phyloP scores from a whole-genome alignment of 1,140 invertebrate species.

The Heliconius hewitsoni region DNA sequence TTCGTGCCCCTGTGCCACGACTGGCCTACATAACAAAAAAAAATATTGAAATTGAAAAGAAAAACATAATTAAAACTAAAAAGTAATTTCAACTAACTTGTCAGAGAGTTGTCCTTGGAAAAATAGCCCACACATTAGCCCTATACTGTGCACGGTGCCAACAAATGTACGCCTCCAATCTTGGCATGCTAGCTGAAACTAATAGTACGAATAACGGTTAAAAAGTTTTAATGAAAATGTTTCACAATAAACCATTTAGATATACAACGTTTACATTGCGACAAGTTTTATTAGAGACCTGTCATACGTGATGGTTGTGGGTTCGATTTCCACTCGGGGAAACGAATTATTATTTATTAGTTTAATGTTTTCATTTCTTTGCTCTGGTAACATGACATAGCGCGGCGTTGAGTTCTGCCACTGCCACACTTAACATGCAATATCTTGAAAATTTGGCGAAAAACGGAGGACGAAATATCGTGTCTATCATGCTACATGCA shows the following conservation, averaged over 20 bases:
- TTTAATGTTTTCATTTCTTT: too few species aligned
- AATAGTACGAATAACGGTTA: slow-evolving; percentile 23
- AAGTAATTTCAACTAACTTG: slow-evolving; percentile 45
- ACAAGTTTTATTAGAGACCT: not conserved
- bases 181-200: slow-evolving; percentile 60
- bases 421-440: too few species aligned
- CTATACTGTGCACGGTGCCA: slow-evolving; percentile 81
- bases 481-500: too few species aligned
- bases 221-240: slow-evolving; percentile 5
- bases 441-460: too few species aligned
- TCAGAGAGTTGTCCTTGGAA: slow-evolving; percentile 60
- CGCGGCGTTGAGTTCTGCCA: too few species aligned
- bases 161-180: slow-evolving; percentile 66
- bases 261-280: not conserved
- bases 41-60: too few species aligned
- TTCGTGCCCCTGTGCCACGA: too few species aligned
- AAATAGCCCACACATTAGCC: slow-evolving; percentile 57
- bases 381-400: too few species aligned
- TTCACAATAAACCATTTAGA: not conserved
- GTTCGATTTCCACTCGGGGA: too few species aligned
- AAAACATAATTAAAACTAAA: slow-evolving; percentile 2
- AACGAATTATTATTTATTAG: too few species aligned
- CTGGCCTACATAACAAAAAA: too few species aligned
- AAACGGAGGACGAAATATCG: too few species aligned
- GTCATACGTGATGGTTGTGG: not conserved